Percentiles rank a stretch among this genome's conserved stretches.
Conservation (phyloP, 2,113 vertebrate species). For the Poeciliopsis prolifica region DNA sequence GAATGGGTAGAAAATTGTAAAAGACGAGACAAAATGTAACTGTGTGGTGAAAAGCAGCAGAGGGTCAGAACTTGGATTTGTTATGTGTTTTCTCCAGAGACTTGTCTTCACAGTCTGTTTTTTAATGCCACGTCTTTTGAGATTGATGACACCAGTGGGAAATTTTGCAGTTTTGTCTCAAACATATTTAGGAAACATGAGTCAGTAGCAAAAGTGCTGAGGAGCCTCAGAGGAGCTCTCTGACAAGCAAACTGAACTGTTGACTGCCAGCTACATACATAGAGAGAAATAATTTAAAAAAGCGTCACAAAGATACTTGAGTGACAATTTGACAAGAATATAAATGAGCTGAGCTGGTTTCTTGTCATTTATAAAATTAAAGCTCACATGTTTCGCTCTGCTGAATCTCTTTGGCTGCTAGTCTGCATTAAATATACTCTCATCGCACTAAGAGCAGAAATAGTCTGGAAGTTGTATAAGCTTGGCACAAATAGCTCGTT, state of each 20-base stretch:
- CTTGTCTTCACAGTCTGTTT: not conserved
- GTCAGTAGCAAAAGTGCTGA: constrained; percentile 1
- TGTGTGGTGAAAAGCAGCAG: not conserved
- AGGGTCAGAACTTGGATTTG: not conserved
- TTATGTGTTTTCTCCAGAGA: not conserved
- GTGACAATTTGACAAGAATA: constrained; percentile 12
- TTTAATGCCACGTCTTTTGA: not conserved
- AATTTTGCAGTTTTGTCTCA: not conserved
- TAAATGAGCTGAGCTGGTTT: constrained; percentile 18
- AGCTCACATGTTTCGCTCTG: constrained; percentile 18
- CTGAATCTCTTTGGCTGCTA: constrained; percentile 7
- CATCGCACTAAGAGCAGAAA: constrained; percentile 2
- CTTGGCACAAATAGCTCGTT: not conserved
- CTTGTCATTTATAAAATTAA: not conserved
- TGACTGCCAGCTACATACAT: not conserved
- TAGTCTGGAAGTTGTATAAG: constrained; percentile 17
- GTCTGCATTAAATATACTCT: constrained; percentile 14
- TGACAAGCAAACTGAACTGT: constrained; percentile 1
- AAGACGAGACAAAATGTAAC: not conserved
- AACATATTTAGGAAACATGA: constrained; percentile 18
- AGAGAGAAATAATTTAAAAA: not conserved
- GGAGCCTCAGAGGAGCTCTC: constrained; percentile 3
- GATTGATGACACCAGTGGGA: not conserved
- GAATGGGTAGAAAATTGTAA: not conserved
- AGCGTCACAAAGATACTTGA: constrained; percentile 10